A percentile compares a stretch with the other conserved stretches of the same genome.
Evolutionary conservation across 2,888 invertebrate species (phyloP).

Genomic region (Scaeva pyrastri): DNA sequence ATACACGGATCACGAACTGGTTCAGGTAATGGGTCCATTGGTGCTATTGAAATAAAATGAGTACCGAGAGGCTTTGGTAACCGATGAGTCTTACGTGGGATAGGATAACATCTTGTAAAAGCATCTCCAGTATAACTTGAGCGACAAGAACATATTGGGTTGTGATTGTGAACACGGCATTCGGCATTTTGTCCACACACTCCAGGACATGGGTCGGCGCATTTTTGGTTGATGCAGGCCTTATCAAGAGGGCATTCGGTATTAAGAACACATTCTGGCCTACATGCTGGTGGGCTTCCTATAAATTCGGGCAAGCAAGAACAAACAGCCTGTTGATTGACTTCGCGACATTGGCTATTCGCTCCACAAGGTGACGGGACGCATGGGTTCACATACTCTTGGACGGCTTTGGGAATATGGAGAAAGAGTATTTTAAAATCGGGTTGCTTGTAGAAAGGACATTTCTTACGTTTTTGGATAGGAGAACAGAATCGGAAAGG

Average conservation of each 20-base stretch:
- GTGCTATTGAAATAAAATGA: constrained; percentile 68
- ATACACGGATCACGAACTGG: constrained; percentile 85
- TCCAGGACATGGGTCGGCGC: constrained; percentile 88
- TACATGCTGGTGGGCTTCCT: constrained; percentile 90
- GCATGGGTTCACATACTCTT: constrained; percentile 85
- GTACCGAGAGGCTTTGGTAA: constrained; percentile 76
- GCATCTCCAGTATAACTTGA: constrained; percentile 88
- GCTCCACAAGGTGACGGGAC: constrained; percentile 88
- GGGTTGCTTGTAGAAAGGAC: not conserved
- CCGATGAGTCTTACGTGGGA: constrained; percentile 79
- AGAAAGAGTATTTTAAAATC: not conserved
- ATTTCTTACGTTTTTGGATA: constrained; percentile 85
- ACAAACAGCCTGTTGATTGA: constrained; percentile 87
- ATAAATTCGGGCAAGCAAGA: constrained; percentile 88
- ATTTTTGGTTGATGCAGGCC: constrained; percentile 88
- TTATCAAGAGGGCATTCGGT: constrained; percentile 86
- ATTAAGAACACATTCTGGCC: constrained; percentile 90
- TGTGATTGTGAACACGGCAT: constrained; percentile 88
- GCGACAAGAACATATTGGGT: constrained; percentile 87
- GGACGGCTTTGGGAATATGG: constrained; percentile 67
- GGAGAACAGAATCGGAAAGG: constrained; percentile 88
- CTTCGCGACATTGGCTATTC: constrained; percentile 86
- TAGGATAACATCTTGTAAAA: constrained; percentile 85
- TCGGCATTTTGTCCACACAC: constrained; percentile 87
- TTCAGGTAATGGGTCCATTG: constrained; percentile 81